phyloP scores from a whole-genome alignment of 2,113 vertebrate species.

The Microtus ochrogaster region DNA sequence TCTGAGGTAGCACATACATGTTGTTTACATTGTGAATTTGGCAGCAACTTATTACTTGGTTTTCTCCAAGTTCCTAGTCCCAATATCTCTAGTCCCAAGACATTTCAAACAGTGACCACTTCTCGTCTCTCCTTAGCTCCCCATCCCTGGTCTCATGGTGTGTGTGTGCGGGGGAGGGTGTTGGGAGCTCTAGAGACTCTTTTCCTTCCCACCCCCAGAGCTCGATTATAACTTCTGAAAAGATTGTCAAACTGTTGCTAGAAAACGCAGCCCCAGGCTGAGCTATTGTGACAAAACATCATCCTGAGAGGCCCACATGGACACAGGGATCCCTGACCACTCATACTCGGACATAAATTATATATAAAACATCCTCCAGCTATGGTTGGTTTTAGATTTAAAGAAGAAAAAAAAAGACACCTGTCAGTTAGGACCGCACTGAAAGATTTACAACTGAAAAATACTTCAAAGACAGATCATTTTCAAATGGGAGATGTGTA shows the following conservation, averaged over 20 bases:
- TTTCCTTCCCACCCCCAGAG: not conserved
- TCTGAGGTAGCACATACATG: not conserved
- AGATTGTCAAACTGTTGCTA: not conserved
- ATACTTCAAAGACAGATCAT: slow-evolving; percentile 12
- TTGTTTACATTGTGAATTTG: not conserved
- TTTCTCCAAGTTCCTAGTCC: not conserved
- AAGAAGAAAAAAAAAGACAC: not conserved
- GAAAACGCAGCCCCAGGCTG: not conserved
- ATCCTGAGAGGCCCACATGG: not conserved
- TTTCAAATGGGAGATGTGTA: slow-evolving; percentile 31
- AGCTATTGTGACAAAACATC: not conserved
- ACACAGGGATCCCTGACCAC: not conserved
- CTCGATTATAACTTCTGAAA: not conserved
- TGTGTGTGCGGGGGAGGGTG: not conserved
- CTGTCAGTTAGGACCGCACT: not conserved
- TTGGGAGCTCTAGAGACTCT: not conserved
- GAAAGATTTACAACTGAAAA: not conserved
- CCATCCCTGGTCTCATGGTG: not conserved
- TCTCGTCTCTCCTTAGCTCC: not conserved
- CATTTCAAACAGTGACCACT: not conserved
- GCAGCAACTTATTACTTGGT: not conserved
- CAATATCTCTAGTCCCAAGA: not conserved
- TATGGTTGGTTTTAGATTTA: not conserved
- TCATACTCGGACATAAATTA: slow-evolving; percentile 23
- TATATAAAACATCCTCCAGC: not conserved